Conservation (phyloP, 2,797 vertebrate genomes). For the Xenopus petersii region DNA sequence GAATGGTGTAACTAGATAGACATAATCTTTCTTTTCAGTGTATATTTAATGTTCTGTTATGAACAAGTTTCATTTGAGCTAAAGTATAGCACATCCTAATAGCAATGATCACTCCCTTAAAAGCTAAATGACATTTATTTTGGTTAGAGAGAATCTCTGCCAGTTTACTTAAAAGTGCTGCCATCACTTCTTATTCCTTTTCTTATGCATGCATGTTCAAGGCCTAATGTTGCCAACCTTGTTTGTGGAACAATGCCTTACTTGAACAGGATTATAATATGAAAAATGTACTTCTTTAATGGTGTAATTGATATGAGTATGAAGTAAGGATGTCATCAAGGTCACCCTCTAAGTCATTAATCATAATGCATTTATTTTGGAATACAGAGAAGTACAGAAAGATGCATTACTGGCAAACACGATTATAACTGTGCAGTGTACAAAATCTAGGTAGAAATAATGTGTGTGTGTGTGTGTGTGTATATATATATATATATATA, state of each 20-base stretch:
- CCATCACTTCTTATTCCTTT: neutral
- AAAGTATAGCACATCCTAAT: constrained; percentile 69
- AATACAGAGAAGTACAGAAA: neutral
- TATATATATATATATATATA: too few relatives aligned
- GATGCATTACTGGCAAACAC: neutral
- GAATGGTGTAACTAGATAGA: constrained; percentile 91
- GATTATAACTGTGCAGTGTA: too few relatives aligned
- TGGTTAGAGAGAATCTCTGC: constrained; percentile 56
- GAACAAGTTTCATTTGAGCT: constrained; percentile 85
- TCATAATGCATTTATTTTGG: constrained; percentile 3
- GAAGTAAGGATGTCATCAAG: neutral
- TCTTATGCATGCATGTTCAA: neutral
- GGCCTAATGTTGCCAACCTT: neutral
- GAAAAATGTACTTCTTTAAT: constrained; percentile 10
- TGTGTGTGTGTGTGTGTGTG: too few relatives aligned
- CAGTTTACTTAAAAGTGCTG: constrained; percentile 51
- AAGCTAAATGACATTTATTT: constrained; percentile 61
- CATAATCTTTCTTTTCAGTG: constrained; percentile 88
- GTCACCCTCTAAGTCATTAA: neutral
- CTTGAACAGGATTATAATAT: constrained; percentile 19
- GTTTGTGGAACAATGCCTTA: constrained; percentile 1
- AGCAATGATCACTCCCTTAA: constrained; percentile 62
- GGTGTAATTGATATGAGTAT: constrained; percentile 15
- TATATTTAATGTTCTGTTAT: constrained; percentile 93
- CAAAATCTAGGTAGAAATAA: too few relatives aligned